Base-by-base conservation (phyloP, 2,888 invertebrate genomes). In the Leptinotarsa tumamoca region DNA sequence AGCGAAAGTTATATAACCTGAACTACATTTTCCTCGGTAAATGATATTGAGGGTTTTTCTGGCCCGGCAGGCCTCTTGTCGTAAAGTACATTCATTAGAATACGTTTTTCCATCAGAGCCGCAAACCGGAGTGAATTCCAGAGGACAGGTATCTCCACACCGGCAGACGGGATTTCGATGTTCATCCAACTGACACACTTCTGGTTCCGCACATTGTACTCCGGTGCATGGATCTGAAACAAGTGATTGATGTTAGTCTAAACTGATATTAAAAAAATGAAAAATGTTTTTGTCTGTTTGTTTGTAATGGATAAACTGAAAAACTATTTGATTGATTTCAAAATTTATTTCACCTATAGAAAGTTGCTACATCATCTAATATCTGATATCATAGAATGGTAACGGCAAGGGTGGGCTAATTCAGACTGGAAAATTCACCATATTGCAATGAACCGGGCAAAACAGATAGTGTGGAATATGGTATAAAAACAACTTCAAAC, bases 151-250 rank as follows among this genome's bases (percentile, higher is more conserved):
- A 81, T 94, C 94, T 74, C 94, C 94, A 87, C 97, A 97, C 77
- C 92, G 92, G 87, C 96, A 97, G 61, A 91, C 91, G 0, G 96
- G 95, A 80, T 93, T 92, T 67, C 96, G 91, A 71, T 93, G 91
- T 82, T 92, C 92, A 88, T 95, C 95, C 88, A 97, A 90, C 87
- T 95, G 95, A 89, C 97, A 97, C 76, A 95, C 91, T 86, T 96
- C 94, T 50, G 94, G 94, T 80, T 94, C 92, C 49, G 92, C 90
- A 89, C 97, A 97, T 84, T 92, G 91, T 81, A 95, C 91, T 74
- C 92, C 94, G 61, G 92, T 91, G 88, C 97, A 97, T 1, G 97
- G 97, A 91, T 97, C 97, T 97, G 90, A 68, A 90, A 89, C 70
- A 70, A 70, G 52, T 70, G 56, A 69, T 10, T 43, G 10, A 43